phyloP scores from a whole-genome alignment of 2,888 invertebrate genomes.

The Limnephilus rhombicus region DNA sequence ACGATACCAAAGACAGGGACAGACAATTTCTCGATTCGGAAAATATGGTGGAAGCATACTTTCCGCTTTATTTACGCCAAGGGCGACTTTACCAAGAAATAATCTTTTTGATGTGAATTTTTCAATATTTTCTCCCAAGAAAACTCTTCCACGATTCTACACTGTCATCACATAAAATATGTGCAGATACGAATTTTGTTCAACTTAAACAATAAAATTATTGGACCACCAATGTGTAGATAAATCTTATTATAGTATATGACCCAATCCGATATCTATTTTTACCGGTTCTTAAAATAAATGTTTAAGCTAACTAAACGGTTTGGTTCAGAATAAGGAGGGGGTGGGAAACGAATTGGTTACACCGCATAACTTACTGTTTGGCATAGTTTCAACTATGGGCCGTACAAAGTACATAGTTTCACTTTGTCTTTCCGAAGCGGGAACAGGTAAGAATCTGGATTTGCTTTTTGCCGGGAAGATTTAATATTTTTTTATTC shows the following conservation, averaged over 20 bases:
- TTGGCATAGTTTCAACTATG: not conserved
- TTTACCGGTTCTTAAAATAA: not conserved
- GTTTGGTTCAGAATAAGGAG: not conserved
- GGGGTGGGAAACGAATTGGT: not conserved
- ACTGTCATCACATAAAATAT: not conserved
- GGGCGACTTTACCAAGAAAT: not conserved
- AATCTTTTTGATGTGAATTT: not conserved
- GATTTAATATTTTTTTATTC: constrained; percentile 5
- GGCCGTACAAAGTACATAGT: not conserved
- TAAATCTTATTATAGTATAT: no score
- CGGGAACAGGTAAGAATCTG: not conserved
- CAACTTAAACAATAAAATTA: not conserved
- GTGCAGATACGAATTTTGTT: no score
- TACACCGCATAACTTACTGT: not conserved
- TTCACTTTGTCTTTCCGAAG: not conserved
- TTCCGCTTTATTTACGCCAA: not conserved
- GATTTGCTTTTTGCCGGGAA: not conserved
- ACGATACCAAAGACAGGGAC: not conserved
- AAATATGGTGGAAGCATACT: not conserved
- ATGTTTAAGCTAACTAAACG: not conserved
- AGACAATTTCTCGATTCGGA: not conserved
- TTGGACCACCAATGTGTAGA: not conserved
- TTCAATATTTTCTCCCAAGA: not conserved
- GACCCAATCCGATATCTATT: no score
- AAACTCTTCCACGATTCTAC: not conserved